Conservation (phyloP, 2,113 vertebrate species). For the Pteropus alecto region DNA sequence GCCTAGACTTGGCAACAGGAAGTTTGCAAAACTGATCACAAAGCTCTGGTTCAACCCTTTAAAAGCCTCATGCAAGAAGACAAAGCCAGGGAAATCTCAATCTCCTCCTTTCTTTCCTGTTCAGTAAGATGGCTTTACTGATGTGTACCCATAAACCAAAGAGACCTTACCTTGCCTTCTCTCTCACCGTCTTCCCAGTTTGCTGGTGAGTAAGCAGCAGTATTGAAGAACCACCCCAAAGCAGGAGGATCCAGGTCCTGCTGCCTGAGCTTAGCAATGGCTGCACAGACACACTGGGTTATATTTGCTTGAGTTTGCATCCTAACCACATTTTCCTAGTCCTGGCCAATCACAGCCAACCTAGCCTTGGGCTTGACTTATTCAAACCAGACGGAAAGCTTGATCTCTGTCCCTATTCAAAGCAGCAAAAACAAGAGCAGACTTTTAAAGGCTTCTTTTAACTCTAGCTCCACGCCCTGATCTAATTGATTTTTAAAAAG, state of each 20-base stretch:
- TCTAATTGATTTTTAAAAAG: slow-evolving; percentile 82
- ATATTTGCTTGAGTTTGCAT: slow-evolving; percentile 83
- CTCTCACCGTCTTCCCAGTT: not conserved
- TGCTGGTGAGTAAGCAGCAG: not conserved
- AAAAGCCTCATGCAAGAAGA: not conserved
- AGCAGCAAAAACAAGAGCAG: slow-evolving; percentile 56
- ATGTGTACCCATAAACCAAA: not conserved
- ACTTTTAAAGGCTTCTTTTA: slow-evolving; percentile 60
- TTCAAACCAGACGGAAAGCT: slow-evolving; percentile 76
- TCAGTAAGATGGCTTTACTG: not conserved
- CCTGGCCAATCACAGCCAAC: slow-evolving; percentile 69
- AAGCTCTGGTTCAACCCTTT: not conserved
- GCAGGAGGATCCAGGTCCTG: not conserved
- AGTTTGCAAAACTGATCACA: not conserved
- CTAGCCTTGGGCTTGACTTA: slow-evolving; percentile 61
- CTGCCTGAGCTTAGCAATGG: not conserved
- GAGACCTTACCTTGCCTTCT: slow-evolving; percentile 54
- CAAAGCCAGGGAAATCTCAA: not conserved
- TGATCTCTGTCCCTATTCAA: slow-evolving; percentile 73
- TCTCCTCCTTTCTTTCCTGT: not conserved
- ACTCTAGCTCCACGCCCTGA: slow-evolving; percentile 64
- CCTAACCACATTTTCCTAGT: slow-evolving; percentile 65
- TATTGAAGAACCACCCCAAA: not conserved
- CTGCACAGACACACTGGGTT: not conserved
- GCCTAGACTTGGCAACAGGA: not conserved